phyloP scores from a whole-genome alignment of 2,888 invertebrate genomes.

The Tridacna gigas region DNA sequence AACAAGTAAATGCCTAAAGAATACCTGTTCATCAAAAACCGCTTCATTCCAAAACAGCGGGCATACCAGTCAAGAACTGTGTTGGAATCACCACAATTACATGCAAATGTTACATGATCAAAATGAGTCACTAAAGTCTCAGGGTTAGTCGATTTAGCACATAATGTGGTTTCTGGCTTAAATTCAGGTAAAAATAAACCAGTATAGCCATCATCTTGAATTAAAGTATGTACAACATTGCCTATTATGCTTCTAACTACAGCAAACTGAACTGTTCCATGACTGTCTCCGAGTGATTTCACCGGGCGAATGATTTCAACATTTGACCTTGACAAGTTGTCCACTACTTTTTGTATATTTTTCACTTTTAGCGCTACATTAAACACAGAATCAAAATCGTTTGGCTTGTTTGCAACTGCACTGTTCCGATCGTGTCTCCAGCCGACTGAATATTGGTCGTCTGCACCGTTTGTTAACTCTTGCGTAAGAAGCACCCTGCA shows the following conservation, averaged over 20 bases:
- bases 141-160: not conserved
- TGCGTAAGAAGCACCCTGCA: slow-evolving; percentile 80
- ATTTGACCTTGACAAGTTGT: slow-evolving; percentile 71
- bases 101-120: slow-evolving; percentile 85
- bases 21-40: slow-evolving; percentile 84
- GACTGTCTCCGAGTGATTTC: slow-evolving; percentile 70
- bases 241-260: slow-evolving; percentile 85
- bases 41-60: slow-evolving; percentile 84
- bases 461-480: slow-evolving; percentile 32
- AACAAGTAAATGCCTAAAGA: not conserved
- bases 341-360: slow-evolving; percentile 75
- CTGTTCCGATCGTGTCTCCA: not conserved
- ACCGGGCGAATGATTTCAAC: slow-evolving; percentile 79
- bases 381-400: slow-evolving; percentile 82
- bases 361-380: slow-evolving; percentile 85
- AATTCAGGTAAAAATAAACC: slow-evolving; percentile 85
- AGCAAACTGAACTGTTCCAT: slow-evolving; percentile 83
- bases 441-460: slow-evolving; percentile 55
- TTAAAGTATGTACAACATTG: slow-evolving; percentile 85
- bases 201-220: slow-evolving; percentile 83
- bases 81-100: slow-evolving; percentile 80
- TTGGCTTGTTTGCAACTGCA: not conserved
- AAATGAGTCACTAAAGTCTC: slow-evolving; percentile 76
- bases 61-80: slow-evolving; percentile 85
- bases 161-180: slow-evolving; percentile 26